phyloP scores from a whole-genome alignment of 2,888 invertebrate genomes.

The Hirtodrosophila trivittata region DNA sequence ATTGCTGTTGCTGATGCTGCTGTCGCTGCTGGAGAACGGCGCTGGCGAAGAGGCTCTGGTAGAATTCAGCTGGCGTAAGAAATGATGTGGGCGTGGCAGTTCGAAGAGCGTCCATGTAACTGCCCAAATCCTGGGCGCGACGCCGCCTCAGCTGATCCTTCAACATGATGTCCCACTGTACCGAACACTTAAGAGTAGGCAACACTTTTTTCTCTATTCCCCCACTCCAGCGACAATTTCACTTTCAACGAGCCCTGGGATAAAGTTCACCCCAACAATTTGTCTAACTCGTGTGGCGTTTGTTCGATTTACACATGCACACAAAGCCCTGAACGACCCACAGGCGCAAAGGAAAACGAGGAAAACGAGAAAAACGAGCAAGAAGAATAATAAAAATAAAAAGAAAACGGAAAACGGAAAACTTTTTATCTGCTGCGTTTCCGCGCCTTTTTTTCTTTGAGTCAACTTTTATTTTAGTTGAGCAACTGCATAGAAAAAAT shows the following conservation, averaged over 20 bases:
- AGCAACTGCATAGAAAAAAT: constrained; percentile 45
- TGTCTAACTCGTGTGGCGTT: constrained; percentile 54
- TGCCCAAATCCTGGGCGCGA: constrained; percentile 43
- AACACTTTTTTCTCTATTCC: constrained; percentile 39
- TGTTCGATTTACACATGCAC: constrained; percentile 54
- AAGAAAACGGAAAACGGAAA: constrained; percentile 30
- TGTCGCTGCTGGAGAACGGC: constrained; percentile 86
- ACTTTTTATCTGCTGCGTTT: constrained; percentile 36
- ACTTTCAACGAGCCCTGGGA: constrained; percentile 46
- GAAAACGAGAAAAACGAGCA: constrained; percentile 16
- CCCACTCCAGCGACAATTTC: constrained; percentile 50
- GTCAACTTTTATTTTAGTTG: constrained; percentile 68
- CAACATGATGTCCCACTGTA: constrained; percentile 42
- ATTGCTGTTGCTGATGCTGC: constrained; percentile 66
- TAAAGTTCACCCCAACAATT: constrained; percentile 36
- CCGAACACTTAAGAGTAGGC: constrained; percentile 54
- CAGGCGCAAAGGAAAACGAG: constrained; percentile 28
- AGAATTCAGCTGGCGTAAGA: constrained; percentile 90
- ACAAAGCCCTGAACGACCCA: constrained; percentile 19
- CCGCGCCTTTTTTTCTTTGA: constrained; percentile 50
- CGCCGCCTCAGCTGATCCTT: constrained; percentile 66
- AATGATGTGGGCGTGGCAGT: constrained; percentile 81
- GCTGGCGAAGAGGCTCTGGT: constrained; percentile 91
- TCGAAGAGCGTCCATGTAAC: constrained; percentile 50
- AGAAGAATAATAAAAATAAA: constrained; percentile 15